phyloP scores from a whole-genome alignment of 2,888 invertebrate species.

The Spialia ferax region DNA sequence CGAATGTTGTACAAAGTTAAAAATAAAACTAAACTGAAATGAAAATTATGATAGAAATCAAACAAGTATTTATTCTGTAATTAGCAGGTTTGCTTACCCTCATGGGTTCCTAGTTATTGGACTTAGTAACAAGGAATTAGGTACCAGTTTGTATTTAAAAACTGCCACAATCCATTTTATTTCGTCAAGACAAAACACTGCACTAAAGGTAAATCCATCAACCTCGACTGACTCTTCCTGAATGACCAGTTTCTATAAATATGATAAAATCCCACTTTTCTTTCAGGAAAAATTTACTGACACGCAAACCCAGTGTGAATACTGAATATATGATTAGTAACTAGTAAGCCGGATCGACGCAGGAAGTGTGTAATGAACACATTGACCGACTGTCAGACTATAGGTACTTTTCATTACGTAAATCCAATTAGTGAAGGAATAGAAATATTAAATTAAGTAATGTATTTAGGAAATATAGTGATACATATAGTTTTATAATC shows the following conservation, averaged over 20 bases:
- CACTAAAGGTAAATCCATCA: conserved; percentile 31
- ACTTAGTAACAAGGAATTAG: neutral
- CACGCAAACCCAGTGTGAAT: conserved; percentile 65
- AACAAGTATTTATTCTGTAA: too few species aligned
- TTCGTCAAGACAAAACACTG: conserved; percentile 16
- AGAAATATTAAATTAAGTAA: neutral
- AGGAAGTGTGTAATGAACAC: conserved; percentile 56
- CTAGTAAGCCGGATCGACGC: conserved; percentile 51
- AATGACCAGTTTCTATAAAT: conserved; percentile 64
- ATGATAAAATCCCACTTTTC: conserved; percentile 76
- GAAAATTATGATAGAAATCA: too few species aligned
- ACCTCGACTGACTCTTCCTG: conserved; percentile 47
- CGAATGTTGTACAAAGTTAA: too few species aligned
- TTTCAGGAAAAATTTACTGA: conserved; percentile 68
- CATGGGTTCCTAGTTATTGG: neutral
- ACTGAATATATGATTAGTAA: conserved; percentile 64
- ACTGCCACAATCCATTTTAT: neutral
- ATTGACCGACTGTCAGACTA: conserved; percentile 52
- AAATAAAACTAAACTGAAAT: too few species aligned
- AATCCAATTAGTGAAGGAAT: conserved; percentile 48
- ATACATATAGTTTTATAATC: neutral
- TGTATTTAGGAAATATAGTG: too few species aligned
- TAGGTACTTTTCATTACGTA: conserved; percentile 48
- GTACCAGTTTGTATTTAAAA: neutral
- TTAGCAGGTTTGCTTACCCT: neutral